These are phyloP conservation scores for Columba janthina DNA, from an alignment of 2,113 vertebrate genomes.

Conservation along the genomic window DNA sequence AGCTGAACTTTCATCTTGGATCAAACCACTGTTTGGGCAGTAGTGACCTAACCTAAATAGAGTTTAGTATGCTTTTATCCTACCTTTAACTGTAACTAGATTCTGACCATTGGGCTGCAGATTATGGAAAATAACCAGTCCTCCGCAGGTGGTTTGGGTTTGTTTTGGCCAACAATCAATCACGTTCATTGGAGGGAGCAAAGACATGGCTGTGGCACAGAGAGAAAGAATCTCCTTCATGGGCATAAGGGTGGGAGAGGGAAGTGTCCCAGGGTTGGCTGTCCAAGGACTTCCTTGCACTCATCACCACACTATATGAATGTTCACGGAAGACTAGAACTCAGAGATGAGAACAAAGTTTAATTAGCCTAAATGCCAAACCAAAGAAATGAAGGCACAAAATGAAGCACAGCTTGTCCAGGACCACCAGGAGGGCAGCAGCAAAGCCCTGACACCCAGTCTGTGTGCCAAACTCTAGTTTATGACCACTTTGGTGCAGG, in stretches of 20 bases:
- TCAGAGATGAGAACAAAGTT: neutral
- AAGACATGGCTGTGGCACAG: rapidly evolving
- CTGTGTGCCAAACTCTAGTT: neutral
- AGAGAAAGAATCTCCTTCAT: neutral
- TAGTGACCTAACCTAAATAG: neutral
- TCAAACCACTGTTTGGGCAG: neutral
- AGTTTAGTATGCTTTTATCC: neutral
- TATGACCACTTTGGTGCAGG: rapidly evolving
- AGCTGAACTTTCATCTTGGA: neutral
- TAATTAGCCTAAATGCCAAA: neutral
- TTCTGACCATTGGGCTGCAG: neutral
- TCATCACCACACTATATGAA: neutral
- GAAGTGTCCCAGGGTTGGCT: neutral
- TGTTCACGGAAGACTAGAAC: neutral
- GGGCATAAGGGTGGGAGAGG: neutral
- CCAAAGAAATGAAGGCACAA: neutral
- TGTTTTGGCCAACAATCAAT: neutral
- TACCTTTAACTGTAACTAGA: neutral
- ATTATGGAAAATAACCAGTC: neutral
- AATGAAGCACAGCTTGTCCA: neutral
- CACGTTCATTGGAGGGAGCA: neutral
- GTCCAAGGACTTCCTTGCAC: neutral
- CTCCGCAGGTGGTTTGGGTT: neutral
- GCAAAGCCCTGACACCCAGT: neutral
- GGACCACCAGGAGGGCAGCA: neutral